A percentile compares a stretch with the other conserved stretches of the same genome.
These are phyloP conservation scores for Petroica traversi DNA, from an alignment of 2,113 vertebrate genomes.

Conservation along the genomic window DNA sequence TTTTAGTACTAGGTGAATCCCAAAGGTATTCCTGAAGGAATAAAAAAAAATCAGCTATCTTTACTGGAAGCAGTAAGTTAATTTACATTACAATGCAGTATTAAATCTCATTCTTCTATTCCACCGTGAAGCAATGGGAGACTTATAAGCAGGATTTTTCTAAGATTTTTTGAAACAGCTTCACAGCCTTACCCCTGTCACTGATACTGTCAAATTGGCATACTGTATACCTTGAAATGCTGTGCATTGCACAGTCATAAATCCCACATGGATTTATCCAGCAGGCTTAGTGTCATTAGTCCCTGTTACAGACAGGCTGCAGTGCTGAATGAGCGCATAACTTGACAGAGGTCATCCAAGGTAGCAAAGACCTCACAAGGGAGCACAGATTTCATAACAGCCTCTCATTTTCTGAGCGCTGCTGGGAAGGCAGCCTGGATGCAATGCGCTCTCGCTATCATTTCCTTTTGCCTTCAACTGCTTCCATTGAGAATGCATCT, in stretches of 20 bases:
- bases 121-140: not conserved
- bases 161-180: not conserved
- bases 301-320: not conserved
- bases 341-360: constrained; percentile 54
- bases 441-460: not conserved
- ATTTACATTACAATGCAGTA: not conserved
- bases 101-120: not conserved
- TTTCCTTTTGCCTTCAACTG: not conserved
- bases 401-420: not conserved
- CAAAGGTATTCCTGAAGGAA: not conserved
- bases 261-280: constrained; percentile 28
- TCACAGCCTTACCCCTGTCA: not conserved
- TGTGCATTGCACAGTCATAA: not conserved
- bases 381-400: constrained; percentile 18
- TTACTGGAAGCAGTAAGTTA: not conserved
- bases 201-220: not conserved
- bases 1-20: not conserved
- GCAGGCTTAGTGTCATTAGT: constrained; percentile 20
- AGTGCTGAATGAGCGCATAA: not conserved
- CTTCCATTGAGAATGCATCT: not conserved
- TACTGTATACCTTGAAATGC: not conserved
- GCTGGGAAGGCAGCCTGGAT: constrained; percentile 15
- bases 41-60: not conserved
- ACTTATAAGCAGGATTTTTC: not conserved
- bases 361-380: constrained; percentile 16